phyloP scores from a whole-genome alignment of 2,888 invertebrate species.

The Aspidiotus rigidus region DNA sequence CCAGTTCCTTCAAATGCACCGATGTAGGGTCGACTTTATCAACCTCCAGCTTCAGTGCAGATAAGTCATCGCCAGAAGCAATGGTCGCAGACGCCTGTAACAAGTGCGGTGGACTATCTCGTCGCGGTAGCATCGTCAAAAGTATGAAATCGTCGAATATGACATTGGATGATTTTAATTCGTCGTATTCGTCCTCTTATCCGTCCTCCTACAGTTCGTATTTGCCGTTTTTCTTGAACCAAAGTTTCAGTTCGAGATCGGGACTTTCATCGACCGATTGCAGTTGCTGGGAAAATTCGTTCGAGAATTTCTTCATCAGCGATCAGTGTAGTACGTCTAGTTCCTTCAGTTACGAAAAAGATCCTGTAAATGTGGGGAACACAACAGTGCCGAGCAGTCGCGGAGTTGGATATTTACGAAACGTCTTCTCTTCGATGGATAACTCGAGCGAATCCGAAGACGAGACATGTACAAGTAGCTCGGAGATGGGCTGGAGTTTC shows the following conservation, averaged over 20 bases:
- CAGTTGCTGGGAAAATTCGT: constrained; percentile 12
- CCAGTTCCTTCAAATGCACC: neutral
- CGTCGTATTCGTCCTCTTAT: constrained; percentile 29
- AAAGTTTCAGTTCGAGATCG: constrained; percentile 13
- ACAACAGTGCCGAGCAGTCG: neutral
- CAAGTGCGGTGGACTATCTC: constrained; percentile 12
- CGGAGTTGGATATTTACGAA: neutral
- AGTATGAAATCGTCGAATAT: neutral
- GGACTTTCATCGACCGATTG: constrained; percentile 6
- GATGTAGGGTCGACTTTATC: neutral
- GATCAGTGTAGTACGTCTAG: neutral
- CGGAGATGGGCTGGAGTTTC: constrained; percentile 49
- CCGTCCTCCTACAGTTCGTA: constrained; percentile 28
- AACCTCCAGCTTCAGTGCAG: no score
- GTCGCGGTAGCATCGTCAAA: constrained; percentile 4
- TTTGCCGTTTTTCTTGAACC: constrained; percentile 17
- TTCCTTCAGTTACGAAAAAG: neutral
- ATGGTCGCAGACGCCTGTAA: constrained; percentile 6
- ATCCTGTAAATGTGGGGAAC: neutral
- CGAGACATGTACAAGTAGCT: constrained; percentile 41
- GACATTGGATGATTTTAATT: neutral
- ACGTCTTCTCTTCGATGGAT: constrained; percentile 16
- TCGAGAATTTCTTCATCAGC: neutral
- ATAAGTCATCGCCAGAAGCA: no score
- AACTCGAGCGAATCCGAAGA: constrained; percentile 20